These are phyloP conservation scores for Polypterus bichir DNA, from an alignment of 2,113 vertebrate species.

Conservation along the genomic window DNA sequence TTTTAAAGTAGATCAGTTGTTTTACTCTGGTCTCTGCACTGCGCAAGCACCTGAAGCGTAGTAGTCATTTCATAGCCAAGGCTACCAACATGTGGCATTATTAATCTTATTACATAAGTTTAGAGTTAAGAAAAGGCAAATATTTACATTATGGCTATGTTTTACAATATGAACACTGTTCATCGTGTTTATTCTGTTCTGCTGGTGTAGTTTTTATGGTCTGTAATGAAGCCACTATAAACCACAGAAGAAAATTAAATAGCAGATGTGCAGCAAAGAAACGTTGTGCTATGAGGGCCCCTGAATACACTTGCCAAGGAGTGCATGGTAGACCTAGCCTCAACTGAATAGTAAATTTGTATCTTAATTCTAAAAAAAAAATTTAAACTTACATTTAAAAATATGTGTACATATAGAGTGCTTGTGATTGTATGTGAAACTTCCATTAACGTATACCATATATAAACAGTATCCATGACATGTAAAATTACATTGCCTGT, in stretches of 20 bases:
- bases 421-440: too few species aligned
- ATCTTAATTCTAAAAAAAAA: too few species aligned
- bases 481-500: too few species aligned
- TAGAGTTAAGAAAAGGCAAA: slow-evolving; percentile 59
- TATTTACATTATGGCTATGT: slow-evolving; percentile 67
- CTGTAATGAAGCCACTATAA: slow-evolving; percentile 68
- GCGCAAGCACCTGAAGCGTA: too few species aligned
- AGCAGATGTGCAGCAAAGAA: slow-evolving; percentile 54
- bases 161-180: slow-evolving; percentile 73
- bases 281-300: slow-evolving; percentile 24
- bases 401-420: too few species aligned
- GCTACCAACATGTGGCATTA: slow-evolving; percentile 61
- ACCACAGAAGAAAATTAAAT: slow-evolving; percentile 55
- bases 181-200: slow-evolving; percentile 76
- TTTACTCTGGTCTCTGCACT: too few species aligned
- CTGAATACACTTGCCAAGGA: slow-evolving; percentile 13
- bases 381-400: too few species aligned
- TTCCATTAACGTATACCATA: too few species aligned
- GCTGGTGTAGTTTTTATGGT: slow-evolving; percentile 69
- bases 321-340: neutral
- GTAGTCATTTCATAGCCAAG: too few species aligned
- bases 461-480: too few species aligned
- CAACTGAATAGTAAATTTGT: too few species aligned
- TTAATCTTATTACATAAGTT: slow-evolving; percentile 55
- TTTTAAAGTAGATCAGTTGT: too few species aligned